Evolutionary conservation across 2,888 invertebrate genomes (phyloP), one percentile per base, ranked within the genome.

Genomic region (Nezara viridula): DNA sequence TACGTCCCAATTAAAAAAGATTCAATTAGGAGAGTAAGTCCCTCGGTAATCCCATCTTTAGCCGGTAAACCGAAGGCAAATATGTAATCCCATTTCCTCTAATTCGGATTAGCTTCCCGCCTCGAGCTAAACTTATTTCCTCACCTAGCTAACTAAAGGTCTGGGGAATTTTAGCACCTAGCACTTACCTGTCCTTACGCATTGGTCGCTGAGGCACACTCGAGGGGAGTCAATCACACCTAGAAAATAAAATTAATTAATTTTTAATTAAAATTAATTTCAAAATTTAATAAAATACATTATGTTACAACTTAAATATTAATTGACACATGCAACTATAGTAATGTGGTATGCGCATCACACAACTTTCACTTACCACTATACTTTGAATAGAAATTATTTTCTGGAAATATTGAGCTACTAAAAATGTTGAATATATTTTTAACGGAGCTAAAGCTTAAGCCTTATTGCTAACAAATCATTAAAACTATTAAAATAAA

Each of bases 181-280:
- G 47, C 21, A 6, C n/a, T 94, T 93, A 95, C 95, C 95, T 92
- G 95, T 95, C 92, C 94, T 93, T 66, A 95, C 95, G 92, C 95
- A 95, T 92, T 95, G 95, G 92, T 95, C 94, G 19, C 95, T 94
- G 91, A 95, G 93, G 92, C 95, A 95, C 90, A 95, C 92, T 66
- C 92, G 91, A 89, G 91, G 49, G 21, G 73, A 47, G n/a, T 87
- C 89, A 24, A 60, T 44, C 16, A 40, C 50, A 37, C 49, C 89
- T 89, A 86, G 21, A 88, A 89, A 81, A 85, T 50, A 77, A 85
- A 81, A 40, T 24, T 21, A 19, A 47, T 24, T n/a, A 21, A 40
- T 81, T 40, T 77, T 37, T 24, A 16, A 86, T 44, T 19, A 37
- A 21, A 32, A 27, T 37, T 60, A 3, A 87, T 27, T 10, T 24